Evolutionary conservation across 2,888 invertebrate genomes (phyloP).

Genomic region (Calameuta filiformis): DNA sequence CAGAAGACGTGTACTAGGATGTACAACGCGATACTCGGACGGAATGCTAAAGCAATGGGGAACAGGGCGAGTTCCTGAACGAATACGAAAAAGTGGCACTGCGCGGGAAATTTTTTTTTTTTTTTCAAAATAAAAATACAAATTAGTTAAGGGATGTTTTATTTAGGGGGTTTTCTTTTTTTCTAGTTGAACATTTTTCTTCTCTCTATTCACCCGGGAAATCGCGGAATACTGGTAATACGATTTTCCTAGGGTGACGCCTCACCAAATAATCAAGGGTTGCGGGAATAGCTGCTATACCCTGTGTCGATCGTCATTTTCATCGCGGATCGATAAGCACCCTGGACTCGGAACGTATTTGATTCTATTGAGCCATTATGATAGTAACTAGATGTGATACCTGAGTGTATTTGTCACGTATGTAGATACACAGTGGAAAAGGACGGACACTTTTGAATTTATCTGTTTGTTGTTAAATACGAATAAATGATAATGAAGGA

Average conservation of each 20-base stretch:
- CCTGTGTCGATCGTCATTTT: neutral
- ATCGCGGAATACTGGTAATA: neutral
- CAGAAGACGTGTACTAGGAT: constrained; percentile 30
- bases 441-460: neutral
- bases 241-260: neutral
- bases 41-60: constrained; percentile 33
- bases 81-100: neutral
- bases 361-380: neutral
- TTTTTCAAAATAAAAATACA: neutral
- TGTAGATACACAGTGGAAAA: neutral
- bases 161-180: neutral
- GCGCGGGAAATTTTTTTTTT: neutral
- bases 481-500: neutral
- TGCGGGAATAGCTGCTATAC: neutral
- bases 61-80: neutral
- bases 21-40: constrained; percentile 28
- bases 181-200: neutral
- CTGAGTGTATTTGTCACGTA: neutral
- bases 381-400: neutral
- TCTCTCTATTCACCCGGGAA: neutral
- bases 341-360: neutral
- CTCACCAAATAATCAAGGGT: neutral
- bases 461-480: neutral
- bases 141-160: neutral
- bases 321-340: neutral